phyloP scores from a whole-genome alignment of 2,888 invertebrate species.

The Stenotaenia linearis region DNA sequence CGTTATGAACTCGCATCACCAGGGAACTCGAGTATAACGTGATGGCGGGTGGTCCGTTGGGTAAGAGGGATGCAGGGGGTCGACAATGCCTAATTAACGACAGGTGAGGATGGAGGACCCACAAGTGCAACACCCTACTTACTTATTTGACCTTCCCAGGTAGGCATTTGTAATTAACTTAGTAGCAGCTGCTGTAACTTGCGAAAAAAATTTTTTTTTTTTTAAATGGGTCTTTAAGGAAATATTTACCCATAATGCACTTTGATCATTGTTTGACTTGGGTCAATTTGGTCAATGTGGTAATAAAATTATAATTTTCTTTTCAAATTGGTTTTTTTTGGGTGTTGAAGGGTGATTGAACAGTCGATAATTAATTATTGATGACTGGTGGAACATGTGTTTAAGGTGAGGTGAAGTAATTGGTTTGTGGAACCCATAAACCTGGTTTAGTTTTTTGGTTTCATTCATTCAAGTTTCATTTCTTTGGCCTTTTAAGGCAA shows the following conservation, averaged over 20 bases:
- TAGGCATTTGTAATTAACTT: background rate
- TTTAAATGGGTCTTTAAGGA: slow-evolving; percentile 10
- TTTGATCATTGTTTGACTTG: background rate
- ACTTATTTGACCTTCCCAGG: slow-evolving; percentile 12
- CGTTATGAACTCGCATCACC: background rate
- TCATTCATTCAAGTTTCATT: background rate
- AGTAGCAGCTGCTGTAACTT: background rate
- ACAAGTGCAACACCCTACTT: slow-evolving; percentile 13
- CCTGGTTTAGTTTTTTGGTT: slow-evolving; percentile 4
- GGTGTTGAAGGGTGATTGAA: background rate
- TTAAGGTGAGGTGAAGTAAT: background rate
- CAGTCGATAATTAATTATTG: background rate
- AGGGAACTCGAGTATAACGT: slow-evolving; percentile 7
- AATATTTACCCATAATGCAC: slow-evolving; percentile 6
- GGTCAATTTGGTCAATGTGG: background rate
- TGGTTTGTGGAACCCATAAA: background rate
- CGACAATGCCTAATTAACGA: slow-evolving; percentile 23
- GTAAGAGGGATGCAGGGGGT: slow-evolving; percentile 8
- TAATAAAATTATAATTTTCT: background rate
- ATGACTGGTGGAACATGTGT: slow-evolving; percentile 1
- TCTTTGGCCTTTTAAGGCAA: background rate
- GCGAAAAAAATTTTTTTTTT: background rate
- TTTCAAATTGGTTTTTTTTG: background rate
- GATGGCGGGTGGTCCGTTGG: slow-evolving; percentile 1
- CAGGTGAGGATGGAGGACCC: slow-evolving; percentile 14